A percentile compares a stretch with the other conserved stretches of the same genome.
These are phyloP conservation scores for Cinara cedri DNA, from an alignment of 2,888 invertebrate genomes.

Conservation along the genomic window DNA sequence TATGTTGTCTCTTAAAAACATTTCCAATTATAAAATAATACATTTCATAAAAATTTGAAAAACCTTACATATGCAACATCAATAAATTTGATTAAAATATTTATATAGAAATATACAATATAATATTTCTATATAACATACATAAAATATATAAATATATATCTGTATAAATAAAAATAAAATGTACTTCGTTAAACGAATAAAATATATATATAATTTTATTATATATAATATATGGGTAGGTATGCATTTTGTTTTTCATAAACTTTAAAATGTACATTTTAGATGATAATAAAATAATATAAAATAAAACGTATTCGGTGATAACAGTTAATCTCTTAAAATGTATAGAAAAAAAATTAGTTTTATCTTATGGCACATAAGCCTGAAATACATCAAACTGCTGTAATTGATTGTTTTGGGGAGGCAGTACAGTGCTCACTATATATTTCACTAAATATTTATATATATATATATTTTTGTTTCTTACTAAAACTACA, in stretches of 20 bases:
- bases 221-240: slow-evolving; percentile 10
- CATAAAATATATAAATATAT: slow-evolving; percentile 26
- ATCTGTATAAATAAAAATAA: slow-evolving; percentile 48
- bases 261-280: slow-evolving; percentile 1
- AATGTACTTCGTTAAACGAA: slow-evolving; percentile 24
- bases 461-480: background rate
- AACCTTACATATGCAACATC: slow-evolving; percentile 53
- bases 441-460: slow-evolving; percentile 37
- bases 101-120: slow-evolving; percentile 1
- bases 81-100: slow-evolving; percentile 55
- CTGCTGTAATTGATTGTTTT: slow-evolving; percentile 38
- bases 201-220: slow-evolving; percentile 15
- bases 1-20: slow-evolving; percentile 41
- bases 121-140: slow-evolving; percentile 37
- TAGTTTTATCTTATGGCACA: slow-evolving; percentile 48
- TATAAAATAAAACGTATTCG: slow-evolving; percentile 41
- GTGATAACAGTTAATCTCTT: slow-evolving; percentile 20
- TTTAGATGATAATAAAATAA: slow-evolving; percentile 4
- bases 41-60: slow-evolving; percentile 49
- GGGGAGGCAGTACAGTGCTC: slow-evolving; percentile 43
- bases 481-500: slow-evolving; percentile 19
- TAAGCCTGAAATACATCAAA: slow-evolving; percentile 55
- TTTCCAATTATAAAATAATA: slow-evolving; percentile 48
- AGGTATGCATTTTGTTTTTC: background rate
- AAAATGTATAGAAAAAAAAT: slow-evolving; percentile 20